Base-by-base conservation (phyloP, 2,797 vertebrate species). In the Gallinago solitaria region DNA sequence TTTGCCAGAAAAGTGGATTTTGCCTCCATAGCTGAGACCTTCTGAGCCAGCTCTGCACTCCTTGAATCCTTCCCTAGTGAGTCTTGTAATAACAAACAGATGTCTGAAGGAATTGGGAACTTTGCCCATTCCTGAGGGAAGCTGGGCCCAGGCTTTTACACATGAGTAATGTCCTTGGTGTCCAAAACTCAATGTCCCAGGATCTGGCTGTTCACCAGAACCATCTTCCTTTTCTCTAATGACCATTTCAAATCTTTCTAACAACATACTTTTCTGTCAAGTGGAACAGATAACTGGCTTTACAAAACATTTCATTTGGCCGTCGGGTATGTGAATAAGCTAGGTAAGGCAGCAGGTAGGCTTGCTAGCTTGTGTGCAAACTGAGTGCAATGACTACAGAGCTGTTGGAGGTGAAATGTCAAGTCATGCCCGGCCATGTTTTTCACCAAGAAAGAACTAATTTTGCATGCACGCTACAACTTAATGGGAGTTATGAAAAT, bases 1-100 rank as follows among this genome's bases (percentile, higher is more conserved):
- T 91, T 80, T 91, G 45, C 75, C 82, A 83, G 83, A 93, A 91
- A 89, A 59, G 5, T 79, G 54, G 51, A 59, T 74, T 88, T 67
- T 79, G 43, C 54, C 61, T 94, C 47, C 56, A 48, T 84, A 63
- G 69, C 74, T 0, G 19, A 89, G 79, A 77, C 1, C 3, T 43
- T 83, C 63, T 75, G 39, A 95, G 90, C 76, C 74, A 90, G 94
- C 67, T 79, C 65, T 76, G 59, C 59, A 10, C 83, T 96, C 56
- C 83, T 94, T 80, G 84, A 92, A 82, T 91, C 78, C 17, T 93
- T 95, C 92, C 86, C 93, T 53, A 68, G 80, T 63, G 83, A 90
- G 30, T 65, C 67, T 82, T 39, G 63, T 95, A 96, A 97, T 95
- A 82, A 84, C 90, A 94, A 96, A 94, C 94, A 94, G 95, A 97